phyloP scores from a whole-genome alignment of 1,140 invertebrate species.

The Drosophila teissieri region DNA sequence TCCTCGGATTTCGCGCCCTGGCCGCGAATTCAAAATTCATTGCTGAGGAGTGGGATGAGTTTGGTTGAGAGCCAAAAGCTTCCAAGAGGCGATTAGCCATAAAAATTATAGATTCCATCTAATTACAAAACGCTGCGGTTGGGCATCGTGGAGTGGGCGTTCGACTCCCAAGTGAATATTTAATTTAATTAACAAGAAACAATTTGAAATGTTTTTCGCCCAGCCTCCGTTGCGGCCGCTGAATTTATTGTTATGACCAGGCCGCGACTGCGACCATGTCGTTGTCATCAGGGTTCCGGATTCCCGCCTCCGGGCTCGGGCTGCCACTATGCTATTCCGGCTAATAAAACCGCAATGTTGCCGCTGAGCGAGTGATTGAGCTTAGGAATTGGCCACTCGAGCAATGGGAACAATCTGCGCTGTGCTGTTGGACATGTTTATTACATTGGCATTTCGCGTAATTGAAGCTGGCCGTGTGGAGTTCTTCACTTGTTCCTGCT shows the following conservation, averaged over 20 bases:
- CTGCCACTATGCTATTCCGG: slow-evolving; percentile 1
- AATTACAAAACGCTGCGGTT: slow-evolving; percentile 79
- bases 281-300: slow-evolving; percentile 47
- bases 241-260: slow-evolving; percentile 81
- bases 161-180: slow-evolving; percentile 67
- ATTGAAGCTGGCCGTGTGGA: slow-evolving; percentile 53
- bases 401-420: slow-evolving; percentile 74
- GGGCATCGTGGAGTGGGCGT: slow-evolving; percentile 1
- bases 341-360: slow-evolving; percentile 66
- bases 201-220: slow-evolving; percentile 55
- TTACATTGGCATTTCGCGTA: slow-evolving; percentile 77
- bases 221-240: slow-evolving; percentile 39
- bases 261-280: slow-evolving; percentile 53
- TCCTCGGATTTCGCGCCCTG: slow-evolving; percentile 42
- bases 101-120: slow-evolving; percentile 85
- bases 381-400: slow-evolving; percentile 22
- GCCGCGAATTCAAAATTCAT: slow-evolving; percentile 76
- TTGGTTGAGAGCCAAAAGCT: slow-evolving; percentile 28
- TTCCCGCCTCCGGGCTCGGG: slow-evolving; percentile 1
- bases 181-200: slow-evolving; percentile 83
- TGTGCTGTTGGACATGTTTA: slow-evolving; percentile 72
- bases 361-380: slow-evolving; percentile 60
- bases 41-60: slow-evolving; percentile 2
- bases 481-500: slow-evolving; percentile 34
- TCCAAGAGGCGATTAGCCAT: slow-evolving; percentile 74